Evolutionary conservation across 2,113 vertebrate species (phyloP), one percentile per base, ranked within the genome.

Genomic region (Ochotona curzoniae): DNA sequence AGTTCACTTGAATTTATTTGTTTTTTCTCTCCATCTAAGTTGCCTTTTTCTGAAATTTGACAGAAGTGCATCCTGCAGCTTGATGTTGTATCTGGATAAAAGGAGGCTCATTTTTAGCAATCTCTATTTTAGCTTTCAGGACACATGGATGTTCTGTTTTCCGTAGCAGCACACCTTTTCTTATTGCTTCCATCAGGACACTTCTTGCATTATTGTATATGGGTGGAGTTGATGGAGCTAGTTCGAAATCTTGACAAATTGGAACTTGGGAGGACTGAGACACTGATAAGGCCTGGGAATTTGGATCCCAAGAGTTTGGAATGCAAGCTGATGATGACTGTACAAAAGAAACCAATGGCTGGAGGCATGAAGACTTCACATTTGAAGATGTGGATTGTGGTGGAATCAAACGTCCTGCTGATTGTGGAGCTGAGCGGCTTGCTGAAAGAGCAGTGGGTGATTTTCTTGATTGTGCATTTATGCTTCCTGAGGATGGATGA

Each of bases 1-100:
- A 66, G 82, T 67, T 87, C 21, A 60, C 5, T 57, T 90, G n/a
- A 2, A 44, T 71, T 95, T 93, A 78, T 93, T 95, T 83, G 8
- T 38, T 90, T 76, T 5, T 49, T 38, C 13, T 26, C 10, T 93
- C 23, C 32, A 71, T 35, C 28, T 6, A 95, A 73, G 35, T 66
- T 82, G 35, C 20, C 54, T 75, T 28, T 21, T 21, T 60, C 2
- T 63, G 61, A 54, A 9, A 21, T 87, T 83, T 83, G 49, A 14
- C 64, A 70, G 18, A 73, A 51, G 18, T 61, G 9, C 14, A 67
- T 60, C 30, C 47, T 13, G 44, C 30, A 21, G 13, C 47, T 81
- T 85, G 51, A 64, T 0, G 10, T 84, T 5, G 10, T 18, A 63
- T 69, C 8, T 87, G 30, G 71, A 49, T 69, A 18, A 51, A 63